A percentile compares a stretch with the other conserved stretches of the same genome.
These are phyloP conservation scores for Scaptomyza polygonia DNA, from an alignment of 2,888 invertebrate species.

Conservation along the genomic window DNA sequence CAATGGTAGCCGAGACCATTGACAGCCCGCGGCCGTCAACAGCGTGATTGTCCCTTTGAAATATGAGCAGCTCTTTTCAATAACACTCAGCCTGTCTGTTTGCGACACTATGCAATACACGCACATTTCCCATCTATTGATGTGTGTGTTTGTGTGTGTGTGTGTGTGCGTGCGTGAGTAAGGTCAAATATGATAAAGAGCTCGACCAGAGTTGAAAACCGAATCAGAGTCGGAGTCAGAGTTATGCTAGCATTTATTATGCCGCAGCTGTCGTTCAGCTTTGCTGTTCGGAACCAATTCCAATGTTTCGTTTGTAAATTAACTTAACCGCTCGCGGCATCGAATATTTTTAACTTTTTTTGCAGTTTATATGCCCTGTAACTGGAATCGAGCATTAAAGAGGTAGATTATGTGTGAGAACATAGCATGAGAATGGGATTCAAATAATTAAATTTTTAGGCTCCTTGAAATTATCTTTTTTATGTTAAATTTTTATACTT, in stretches of 20 bases:
- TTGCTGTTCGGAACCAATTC: constrained; percentile 61
- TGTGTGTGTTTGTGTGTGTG: constrained; percentile 18
- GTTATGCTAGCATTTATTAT: constrained; percentile 72
- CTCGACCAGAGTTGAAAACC: constrained; percentile 28
- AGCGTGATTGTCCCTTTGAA: constrained; percentile 79
- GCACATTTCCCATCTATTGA: constrained; percentile 37
- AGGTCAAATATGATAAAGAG: constrained; percentile 66
- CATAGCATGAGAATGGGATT: too few species aligned
- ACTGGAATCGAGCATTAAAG: neutral
- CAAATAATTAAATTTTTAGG: too few species aligned
- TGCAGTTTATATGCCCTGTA: constrained; percentile 27
- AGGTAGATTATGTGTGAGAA: neutral
- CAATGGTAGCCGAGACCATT: constrained; percentile 55
- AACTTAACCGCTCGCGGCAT: constrained; percentile 71
- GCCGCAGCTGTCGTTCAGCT: constrained; percentile 62
- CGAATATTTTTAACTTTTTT: constrained; percentile 55
- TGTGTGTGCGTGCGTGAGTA: constrained; percentile 25
- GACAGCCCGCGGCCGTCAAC: constrained; percentile 77
- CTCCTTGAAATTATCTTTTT: too few species aligned
- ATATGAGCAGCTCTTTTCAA: constrained; percentile 77
- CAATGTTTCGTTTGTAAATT: constrained; percentile 78
- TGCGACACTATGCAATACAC: constrained; percentile 70
- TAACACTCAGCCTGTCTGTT: constrained; percentile 61
- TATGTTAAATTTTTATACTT: too few species aligned
- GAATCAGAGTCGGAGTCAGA: constrained; percentile 44